Conservation (phyloP, 1,140 invertebrate species). For the Adelges cooleyi region DNA sequence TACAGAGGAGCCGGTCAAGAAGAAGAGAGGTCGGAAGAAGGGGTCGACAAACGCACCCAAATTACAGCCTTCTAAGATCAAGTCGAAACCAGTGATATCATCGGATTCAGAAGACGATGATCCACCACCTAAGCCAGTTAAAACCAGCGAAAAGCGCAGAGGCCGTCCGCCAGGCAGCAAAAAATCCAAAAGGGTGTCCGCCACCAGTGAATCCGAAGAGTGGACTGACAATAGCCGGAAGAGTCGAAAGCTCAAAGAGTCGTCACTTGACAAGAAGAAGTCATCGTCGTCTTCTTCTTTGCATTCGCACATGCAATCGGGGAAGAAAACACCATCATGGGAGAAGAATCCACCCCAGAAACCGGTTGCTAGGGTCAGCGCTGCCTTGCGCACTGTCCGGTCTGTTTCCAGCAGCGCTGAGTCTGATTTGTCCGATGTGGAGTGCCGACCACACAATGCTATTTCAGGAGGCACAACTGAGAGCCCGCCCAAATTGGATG, state of each 20-base stretch:
- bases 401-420: constrained; percentile 30
- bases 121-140: constrained; percentile 8
- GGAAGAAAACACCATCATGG: constrained; percentile 15
- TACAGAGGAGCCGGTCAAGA: constrained; percentile 7
- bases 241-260: neutral
- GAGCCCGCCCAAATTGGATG: constrained; percentile 44
- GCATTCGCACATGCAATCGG: too few species aligned
- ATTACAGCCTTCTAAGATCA: neutral
- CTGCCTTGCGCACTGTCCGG: constrained; percentile 29
- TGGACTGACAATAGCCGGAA: constrained; percentile 19
- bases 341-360: constrained; percentile 30
- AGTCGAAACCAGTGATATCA: constrained; percentile 25
- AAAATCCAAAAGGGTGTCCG: constrained; percentile 9
- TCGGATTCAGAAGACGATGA: constrained; percentile 33
- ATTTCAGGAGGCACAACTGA: constrained; percentile 31
- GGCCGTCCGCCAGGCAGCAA: constrained; percentile 27
- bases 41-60: constrained; percentile 27
- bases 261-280: constrained; percentile 12
- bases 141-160: constrained; percentile 28
- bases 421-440: constrained; percentile 31
- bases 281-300: neutral
- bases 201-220: constrained; percentile 33
- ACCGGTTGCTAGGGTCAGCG: constrained; percentile 31
- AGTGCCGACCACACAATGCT: constrained; percentile 32
- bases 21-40: constrained; percentile 30